Base-by-base conservation (phyloP, 2,888 invertebrate species). In the Andrena marginata region DNA sequence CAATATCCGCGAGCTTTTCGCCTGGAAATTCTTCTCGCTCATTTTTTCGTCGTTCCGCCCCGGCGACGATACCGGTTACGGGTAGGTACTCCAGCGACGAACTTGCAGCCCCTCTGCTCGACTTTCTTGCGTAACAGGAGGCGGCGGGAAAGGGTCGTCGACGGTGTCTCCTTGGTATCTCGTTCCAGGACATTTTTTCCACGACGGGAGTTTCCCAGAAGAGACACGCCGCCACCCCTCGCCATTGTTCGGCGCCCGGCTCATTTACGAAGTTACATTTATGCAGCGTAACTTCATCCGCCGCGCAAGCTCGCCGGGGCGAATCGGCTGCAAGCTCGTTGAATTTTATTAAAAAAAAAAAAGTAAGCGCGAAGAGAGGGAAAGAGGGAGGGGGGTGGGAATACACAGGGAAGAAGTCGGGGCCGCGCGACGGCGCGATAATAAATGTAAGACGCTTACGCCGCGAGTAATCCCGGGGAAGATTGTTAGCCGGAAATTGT, bases 191-290 rank as follows among this genome's bases (percentile, higher is more conserved):
- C 49, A 49, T 71, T 85, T 80, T 83, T 77, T 51, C 35, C 54
- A n/a, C 29, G 54, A 35, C 51, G 35, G 13, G 68, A 74, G 31
- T 56, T 75, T 76, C 54, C 64, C 62, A 20, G 48, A 42, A 42
- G 68, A 74, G 65, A 59, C 70, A 56, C 62, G 59, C 29, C 65
- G 51, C 49, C 26, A 20, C 67, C 13, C 13, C 29, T 48, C 48
- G 10, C 64, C 68, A 65, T 81, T 74, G 80, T 81, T 81, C 51
- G 75, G 56, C 68, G 71, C 82, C 67, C 72, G 65, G 75, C 81
- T 81, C 75, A 76, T 82, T 82, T 80, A 64, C 81, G 59, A 80
- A 82, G 63, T 71, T 76, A 71, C 81, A 64, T 75, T 80, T 70
- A 69, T 60, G 51, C 72, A 35, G 26, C 62, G 78, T 60, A 69